These are phyloP conservation scores for Bucorvus abyssinicus DNA, from an alignment of 2,797 vertebrate genomes.

Conservation along the genomic window DNA sequence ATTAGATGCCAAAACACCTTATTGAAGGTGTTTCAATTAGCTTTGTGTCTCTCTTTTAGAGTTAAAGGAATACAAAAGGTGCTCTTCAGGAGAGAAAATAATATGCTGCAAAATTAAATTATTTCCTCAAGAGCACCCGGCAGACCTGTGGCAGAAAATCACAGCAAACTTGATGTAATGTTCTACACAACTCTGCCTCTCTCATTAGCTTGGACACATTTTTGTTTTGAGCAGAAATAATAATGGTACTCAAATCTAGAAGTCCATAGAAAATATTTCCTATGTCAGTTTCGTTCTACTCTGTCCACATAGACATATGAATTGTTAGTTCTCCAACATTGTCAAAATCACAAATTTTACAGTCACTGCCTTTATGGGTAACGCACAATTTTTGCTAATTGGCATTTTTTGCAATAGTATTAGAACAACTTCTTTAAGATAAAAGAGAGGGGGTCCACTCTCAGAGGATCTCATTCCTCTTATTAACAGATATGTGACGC, in stretches of 20 bases:
- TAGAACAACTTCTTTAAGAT: background rate
- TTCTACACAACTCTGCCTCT: background rate
- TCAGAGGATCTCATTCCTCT: background rate
- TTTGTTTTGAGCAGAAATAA: background rate
- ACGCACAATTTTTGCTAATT: background rate
- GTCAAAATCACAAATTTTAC: background rate
- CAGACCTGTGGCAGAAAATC: background rate
- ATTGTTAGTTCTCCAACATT: background rate
- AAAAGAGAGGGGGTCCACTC: background rate
- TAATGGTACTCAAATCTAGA: background rate
- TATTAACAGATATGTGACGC: background rate
- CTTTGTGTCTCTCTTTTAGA: background rate
- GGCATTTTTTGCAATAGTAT: background rate
- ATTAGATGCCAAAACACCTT: background rate
- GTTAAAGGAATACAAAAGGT: background rate
- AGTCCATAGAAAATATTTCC: background rate
- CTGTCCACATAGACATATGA: background rate
- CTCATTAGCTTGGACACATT: background rate
- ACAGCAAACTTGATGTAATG: background rate
- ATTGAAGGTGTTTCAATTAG: background rate
- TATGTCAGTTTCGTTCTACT: background rate
- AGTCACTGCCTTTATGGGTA: background rate
- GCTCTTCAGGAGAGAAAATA: background rate
- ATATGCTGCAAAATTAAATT: background rate
- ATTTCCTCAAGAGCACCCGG: background rate